Conservation (phyloP, 2,797 vertebrate genomes). For the Micrastur ruficollis region DNA sequence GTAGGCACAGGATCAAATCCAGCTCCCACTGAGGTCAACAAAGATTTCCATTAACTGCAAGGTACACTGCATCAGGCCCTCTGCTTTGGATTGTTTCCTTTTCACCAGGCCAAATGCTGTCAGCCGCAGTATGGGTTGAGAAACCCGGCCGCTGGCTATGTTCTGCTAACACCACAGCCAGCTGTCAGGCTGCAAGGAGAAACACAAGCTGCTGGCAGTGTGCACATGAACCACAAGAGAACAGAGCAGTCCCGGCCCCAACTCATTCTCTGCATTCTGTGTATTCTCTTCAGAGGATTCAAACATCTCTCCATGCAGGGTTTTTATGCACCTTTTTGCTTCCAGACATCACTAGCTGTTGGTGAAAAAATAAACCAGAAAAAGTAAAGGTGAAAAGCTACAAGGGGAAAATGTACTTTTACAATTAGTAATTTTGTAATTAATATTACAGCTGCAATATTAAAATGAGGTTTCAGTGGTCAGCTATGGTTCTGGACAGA, state of each 20-base stretch:
- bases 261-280: background rate
- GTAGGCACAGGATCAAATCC: constrained; percentile 9
- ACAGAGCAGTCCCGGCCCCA: background rate
- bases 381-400: background rate
- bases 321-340: background rate
- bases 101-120: background rate
- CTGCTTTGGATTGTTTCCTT: background rate
- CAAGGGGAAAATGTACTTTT: background rate
- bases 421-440: background rate
- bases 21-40: constrained; percentile 1
- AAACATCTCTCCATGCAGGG: background rate
- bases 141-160: background rate
- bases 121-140: background rate
- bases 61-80: background rate
- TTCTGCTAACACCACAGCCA: background rate
- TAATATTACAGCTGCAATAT: background rate
- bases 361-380: background rate
- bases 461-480: background rate
- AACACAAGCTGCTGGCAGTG: background rate
- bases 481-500: background rate
- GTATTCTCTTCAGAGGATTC: background rate
- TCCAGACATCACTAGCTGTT: background rate
- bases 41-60: constrained; percentile 32
- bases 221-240: background rate
- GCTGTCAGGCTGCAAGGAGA: constrained; percentile 25